phyloP scores from a whole-genome alignment of 2,797 vertebrate genomes.

The Gouania willdenowi region DNA sequence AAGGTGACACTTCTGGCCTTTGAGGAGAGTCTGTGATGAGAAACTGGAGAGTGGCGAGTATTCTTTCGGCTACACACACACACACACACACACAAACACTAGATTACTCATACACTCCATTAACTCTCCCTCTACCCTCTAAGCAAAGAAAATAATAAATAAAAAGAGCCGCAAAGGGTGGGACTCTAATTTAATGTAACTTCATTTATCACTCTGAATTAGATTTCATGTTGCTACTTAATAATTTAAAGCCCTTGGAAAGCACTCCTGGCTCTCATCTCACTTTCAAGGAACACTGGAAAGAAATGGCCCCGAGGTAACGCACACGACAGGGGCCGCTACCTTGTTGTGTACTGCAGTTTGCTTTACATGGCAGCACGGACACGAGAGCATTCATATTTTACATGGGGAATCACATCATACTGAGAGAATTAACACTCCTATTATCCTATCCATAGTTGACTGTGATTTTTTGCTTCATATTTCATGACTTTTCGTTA shows the following conservation, averaged over 20 bases:
- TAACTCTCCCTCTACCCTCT: constrained; percentile 45
- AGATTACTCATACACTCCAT: constrained; percentile 26
- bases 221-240: constrained; percentile 68
- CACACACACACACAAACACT: constrained; percentile 17
- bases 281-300: constrained; percentile 31
- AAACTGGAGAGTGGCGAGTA: constrained; percentile 6
- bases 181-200: constrained; percentile 59
- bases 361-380: neutral
- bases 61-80: constrained; percentile 52
- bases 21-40: constrained; percentile 17
- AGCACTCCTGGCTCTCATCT: constrained; percentile 49
- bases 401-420: no score
- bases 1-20: constrained; percentile 19
- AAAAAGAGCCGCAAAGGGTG: constrained; percentile 44
- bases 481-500: no score
- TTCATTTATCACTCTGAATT: constrained; percentile 74
- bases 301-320: constrained; percentile 36
- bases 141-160: no score
- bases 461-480: no score
- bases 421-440: no score
- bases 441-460: no score
- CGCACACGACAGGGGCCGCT: neutral
- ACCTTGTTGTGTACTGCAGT: constrained; percentile 13
- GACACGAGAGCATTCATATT: neutral
- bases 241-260: constrained; percentile 65